Conservation (phyloP, 2,797 vertebrate species). For the Takifugu rubripes region DNA sequence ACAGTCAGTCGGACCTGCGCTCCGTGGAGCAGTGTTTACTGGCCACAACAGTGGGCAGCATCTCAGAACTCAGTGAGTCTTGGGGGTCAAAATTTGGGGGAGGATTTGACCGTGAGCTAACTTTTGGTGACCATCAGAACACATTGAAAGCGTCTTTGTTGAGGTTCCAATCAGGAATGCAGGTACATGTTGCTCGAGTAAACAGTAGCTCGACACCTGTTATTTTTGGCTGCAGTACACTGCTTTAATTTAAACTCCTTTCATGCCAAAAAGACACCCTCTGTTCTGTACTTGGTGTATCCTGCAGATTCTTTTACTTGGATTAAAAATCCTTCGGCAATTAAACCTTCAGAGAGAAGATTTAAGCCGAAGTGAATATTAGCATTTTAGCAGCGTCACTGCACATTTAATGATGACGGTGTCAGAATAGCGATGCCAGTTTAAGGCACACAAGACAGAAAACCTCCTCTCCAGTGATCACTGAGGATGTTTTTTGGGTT, state of each 20-base stretch:
- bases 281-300: slow-evolving; percentile 10
- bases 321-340: slow-evolving; percentile 4
- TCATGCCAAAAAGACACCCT: slow-evolving; percentile 1
- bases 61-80: slow-evolving; percentile 94
- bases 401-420: neutral
- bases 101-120: neutral
- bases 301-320: slow-evolving; percentile 14
- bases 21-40: slow-evolving; percentile 92
- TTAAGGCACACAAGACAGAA: too few relatives aligned
- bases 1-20: slow-evolving; percentile 91
- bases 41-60: slow-evolving; percentile 93
- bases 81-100: slow-evolving; percentile 5
- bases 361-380: neutral
- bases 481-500: too few relatives aligned
- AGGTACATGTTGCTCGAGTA: slow-evolving; percentile 3
- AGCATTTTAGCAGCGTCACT: neutral
- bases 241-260: slow-evolving; percentile 6
- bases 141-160: neutral
- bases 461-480: too few relatives aligned
- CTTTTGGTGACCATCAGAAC: neutral
- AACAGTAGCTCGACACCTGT: slow-evolving; percentile 19
- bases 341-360: slow-evolving; percentile 9
- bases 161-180: neutral
- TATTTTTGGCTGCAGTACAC: slow-evolving; percentile 14
- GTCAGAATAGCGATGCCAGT: too few relatives aligned